A percentile compares a stretch with the other conserved stretches of the same genome.
Evolutionary conservation across 2,113 vertebrate species (phyloP).

Genomic region (Phaethon lepturus): DNA sequence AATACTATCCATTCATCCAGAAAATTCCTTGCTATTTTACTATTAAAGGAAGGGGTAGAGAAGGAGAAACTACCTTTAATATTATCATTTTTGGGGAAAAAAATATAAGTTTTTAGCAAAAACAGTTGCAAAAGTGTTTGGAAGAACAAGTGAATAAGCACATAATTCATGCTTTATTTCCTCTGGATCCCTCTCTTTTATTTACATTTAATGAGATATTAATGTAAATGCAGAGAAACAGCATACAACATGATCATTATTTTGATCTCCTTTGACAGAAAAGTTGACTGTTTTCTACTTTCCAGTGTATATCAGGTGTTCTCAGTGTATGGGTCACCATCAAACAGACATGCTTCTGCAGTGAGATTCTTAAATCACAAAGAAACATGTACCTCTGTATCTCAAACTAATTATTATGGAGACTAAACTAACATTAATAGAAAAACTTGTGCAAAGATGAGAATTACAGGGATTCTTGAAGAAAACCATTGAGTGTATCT

Average conservation of each 20-base stretch:
- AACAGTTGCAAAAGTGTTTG: fast-evolving
- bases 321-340: not conserved
- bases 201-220: not conserved
- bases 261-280: not conserved
- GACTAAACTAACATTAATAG: not conserved
- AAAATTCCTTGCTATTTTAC: not conserved
- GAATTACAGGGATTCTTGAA: not conserved
- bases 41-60: not conserved
- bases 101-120: fast-evolving
- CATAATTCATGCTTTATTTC: not conserved
- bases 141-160: not conserved
- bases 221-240: not conserved
- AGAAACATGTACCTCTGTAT: not conserved
- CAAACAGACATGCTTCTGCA: not conserved
- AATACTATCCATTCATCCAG: not conserved
- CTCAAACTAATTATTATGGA: not conserved
- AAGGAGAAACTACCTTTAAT: not conserved
- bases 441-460: not conserved
- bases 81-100: not conserved
- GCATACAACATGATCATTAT: fast-evolving
- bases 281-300: not conserved
- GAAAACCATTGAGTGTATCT: not conserved
- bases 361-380: not conserved
- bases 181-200: not conserved
- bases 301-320: not conserved